phyloP scores from a whole-genome alignment of 2,113 vertebrate genomes.

The Hyperopisus bebe region DNA sequence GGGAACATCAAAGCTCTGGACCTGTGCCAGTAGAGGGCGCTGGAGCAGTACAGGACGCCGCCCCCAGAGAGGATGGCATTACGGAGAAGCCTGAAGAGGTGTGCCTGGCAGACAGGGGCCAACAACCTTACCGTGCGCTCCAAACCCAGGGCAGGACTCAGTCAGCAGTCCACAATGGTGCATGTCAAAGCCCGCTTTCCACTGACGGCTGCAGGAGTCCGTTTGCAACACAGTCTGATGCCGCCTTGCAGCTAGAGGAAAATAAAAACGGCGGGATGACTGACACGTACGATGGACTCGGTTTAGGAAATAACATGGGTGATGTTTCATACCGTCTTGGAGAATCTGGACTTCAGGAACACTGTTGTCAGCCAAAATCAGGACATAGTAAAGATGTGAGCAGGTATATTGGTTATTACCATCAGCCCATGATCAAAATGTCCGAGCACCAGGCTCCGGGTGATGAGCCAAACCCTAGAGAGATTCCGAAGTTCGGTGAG shows the following conservation, averaged over 20 bases:
- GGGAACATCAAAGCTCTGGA: neutral
- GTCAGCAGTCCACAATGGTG: neutral
- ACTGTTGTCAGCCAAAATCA: neutral
- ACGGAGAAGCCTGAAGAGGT: neutral
- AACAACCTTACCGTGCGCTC: neutral
- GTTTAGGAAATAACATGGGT: constrained; percentile 19
- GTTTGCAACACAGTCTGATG: neutral
- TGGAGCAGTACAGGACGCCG: neutral
- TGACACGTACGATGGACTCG: neutral
- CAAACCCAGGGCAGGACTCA: neutral
- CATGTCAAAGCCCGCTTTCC: neutral
- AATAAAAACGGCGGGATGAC: neutral
- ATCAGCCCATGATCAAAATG: neutral
- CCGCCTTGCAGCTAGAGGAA: neutral
- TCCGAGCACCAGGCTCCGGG: neutral
- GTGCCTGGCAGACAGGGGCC: neutral
- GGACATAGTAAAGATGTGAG: neutral
- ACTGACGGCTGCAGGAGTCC: neutral
- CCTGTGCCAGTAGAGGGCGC: neutral
- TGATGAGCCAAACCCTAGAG: neutral
- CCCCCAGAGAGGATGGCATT: neutral
- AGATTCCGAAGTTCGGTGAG: neutral
- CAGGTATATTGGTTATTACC: neutral
- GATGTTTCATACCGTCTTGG: constrained; percentile 32
- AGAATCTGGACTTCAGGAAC: constrained; percentile 19